These are phyloP conservation scores for Cochlearius cochlearius DNA, from an alignment of 2,113 vertebrate genomes.

Conservation along the genomic window DNA sequence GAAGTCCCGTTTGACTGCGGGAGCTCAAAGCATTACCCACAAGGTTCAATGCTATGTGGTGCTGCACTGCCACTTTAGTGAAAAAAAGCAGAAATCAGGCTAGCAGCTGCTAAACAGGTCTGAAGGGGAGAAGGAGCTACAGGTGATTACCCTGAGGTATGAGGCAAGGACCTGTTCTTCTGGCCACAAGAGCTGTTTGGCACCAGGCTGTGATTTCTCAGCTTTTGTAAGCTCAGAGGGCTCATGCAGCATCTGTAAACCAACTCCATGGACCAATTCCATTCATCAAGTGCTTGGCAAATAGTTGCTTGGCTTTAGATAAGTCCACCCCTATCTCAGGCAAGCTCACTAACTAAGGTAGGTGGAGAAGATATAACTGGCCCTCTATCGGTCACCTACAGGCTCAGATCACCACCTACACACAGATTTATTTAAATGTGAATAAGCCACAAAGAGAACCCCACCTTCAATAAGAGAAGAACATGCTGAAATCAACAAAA, in stretches of 20 bases:
- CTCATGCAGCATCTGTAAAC: neutral
- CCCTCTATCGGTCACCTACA: neutral
- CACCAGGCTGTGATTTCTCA: neutral
- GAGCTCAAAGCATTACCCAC: neutral
- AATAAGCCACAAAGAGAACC: neutral
- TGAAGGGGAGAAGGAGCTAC: neutral
- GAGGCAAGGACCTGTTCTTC: neutral
- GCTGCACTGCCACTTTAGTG: neutral
- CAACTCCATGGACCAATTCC: fast-evolving
- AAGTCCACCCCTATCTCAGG: neutral
- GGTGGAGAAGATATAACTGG: neutral
- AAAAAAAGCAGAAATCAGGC: neutral
- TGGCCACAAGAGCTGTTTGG: neutral
- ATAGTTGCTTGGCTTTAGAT: neutral
- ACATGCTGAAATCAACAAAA: neutral
- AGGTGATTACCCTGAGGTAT: neutral
- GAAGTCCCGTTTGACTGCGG: fast-evolving
- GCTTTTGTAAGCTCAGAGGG: neutral
- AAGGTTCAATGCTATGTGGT: neutral
- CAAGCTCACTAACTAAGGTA: neutral
- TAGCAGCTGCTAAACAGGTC: neutral
- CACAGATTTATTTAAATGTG: neutral
- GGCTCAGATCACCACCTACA: fast-evolving
- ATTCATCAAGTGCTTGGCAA: neutral
- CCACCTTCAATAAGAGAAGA: neutral